phyloP scores from a whole-genome alignment of 2,888 invertebrate species.

The Embidobia sp. region DNA sequence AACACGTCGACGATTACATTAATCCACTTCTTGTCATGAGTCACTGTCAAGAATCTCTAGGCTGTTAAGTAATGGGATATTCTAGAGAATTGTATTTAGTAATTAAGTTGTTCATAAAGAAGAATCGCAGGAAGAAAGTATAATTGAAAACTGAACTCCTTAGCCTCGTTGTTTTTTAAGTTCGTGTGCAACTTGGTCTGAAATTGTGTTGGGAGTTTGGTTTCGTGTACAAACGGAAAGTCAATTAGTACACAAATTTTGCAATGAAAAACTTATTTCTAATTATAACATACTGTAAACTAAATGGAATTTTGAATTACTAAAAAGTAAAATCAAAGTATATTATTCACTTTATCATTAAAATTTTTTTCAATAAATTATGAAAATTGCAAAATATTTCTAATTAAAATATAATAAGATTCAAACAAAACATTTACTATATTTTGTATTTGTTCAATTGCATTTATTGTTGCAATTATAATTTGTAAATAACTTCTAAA shows the following conservation, averaged over 20 bases:
- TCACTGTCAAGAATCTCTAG: constrained; percentile 11
- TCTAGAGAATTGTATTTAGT: constrained; percentile 31
- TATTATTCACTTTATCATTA: no score
- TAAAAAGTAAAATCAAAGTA: no score
- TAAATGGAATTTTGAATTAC: no score
- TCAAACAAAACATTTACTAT: no score
- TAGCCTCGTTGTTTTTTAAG: not conserved
- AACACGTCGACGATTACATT: not conserved
- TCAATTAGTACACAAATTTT: not conserved
- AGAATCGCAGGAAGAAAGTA: constrained; percentile 12
- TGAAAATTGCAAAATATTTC: no score
- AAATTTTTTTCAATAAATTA: no score
- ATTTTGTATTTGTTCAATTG: no score
- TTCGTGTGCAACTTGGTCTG: not conserved
- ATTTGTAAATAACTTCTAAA: no score
- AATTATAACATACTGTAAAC: no score
- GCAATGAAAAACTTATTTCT: no score
- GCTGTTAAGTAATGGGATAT: constrained; percentile 20
- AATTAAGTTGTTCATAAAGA: constrained; percentile 21
- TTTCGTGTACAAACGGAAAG: not conserved
- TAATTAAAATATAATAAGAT: no score
- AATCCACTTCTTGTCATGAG: constrained; percentile 8
- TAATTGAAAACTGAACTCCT: constrained; percentile 37
- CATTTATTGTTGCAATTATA: no score
- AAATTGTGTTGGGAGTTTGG: not conserved